phyloP scores from a whole-genome alignment of 1,140 invertebrate species.

The Hyles vespertilio region DNA sequence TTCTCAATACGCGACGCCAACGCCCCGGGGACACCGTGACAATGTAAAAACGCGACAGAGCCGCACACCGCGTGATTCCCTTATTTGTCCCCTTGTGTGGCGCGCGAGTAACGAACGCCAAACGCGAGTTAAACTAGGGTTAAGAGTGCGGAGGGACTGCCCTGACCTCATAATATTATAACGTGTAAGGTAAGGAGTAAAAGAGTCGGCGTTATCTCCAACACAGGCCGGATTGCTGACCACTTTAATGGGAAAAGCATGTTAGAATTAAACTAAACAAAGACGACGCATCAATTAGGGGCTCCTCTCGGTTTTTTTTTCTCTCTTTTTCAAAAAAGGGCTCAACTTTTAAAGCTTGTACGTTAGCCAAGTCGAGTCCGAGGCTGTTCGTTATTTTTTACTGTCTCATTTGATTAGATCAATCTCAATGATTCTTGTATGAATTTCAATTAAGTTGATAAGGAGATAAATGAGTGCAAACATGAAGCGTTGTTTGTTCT shows the following conservation, averaged over 20 bases:
- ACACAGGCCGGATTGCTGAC: constrained; percentile 68
- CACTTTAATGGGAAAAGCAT: constrained; percentile 75
- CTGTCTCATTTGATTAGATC: constrained; percentile 68
- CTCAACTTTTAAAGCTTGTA: constrained; percentile 68
- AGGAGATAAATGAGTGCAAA: constrained; percentile 64
- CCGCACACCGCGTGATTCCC: constrained; percentile 53
- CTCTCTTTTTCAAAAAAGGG: constrained; percentile 56
- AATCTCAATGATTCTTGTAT: constrained; percentile 70
- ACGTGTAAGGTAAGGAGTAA: constrained; percentile 72
- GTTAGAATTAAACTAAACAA: constrained; percentile 75
- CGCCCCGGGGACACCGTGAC: constrained; percentile 57
- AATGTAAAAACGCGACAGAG: constrained; percentile 64
- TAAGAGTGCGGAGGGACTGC: constrained; percentile 44
- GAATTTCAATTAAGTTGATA: constrained; percentile 70
- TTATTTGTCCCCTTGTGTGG: constrained; percentile 55
- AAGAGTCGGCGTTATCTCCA: constrained; percentile 68
- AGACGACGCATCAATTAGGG: constrained; percentile 74
- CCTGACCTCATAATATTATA: constrained; percentile 68
- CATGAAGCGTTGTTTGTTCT: constrained; percentile 38
- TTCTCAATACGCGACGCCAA: constrained; percentile 50
- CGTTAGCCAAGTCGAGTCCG: constrained; percentile 58
- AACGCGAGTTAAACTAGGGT: constrained; percentile 57
- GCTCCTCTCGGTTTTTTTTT: constrained; percentile 51
- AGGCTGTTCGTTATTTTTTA: constrained; percentile 64
- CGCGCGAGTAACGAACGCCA: constrained; percentile 25